These are phyloP conservation scores for Elaphurus davidianus DNA, from an alignment of 2,113 vertebrate species.

Conservation along the genomic window DNA sequence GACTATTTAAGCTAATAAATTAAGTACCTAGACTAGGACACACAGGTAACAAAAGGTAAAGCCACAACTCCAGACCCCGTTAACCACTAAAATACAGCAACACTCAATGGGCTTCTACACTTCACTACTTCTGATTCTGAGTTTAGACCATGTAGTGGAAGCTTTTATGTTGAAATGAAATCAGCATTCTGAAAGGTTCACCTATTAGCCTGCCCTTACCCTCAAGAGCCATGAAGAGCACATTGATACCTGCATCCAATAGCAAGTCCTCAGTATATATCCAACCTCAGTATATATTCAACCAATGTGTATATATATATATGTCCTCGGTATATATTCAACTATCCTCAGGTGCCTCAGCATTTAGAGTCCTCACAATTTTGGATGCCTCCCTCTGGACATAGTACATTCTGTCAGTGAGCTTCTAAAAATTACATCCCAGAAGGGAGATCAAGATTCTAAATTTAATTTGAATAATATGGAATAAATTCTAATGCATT, in stretches of 20 bases:
- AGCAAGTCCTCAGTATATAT: not conserved
- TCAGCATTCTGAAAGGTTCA: not conserved
- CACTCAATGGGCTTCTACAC: not conserved
- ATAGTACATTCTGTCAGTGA: not conserved
- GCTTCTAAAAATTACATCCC: not conserved
- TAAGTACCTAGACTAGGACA: not conserved
- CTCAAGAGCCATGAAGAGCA: not conserved
- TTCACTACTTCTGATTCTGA: not conserved
- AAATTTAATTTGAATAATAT: not conserved
- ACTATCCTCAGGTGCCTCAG: not conserved
- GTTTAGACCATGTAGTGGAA: not conserved
- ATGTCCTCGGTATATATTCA: not conserved
- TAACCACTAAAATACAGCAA: not conserved
- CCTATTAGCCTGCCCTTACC: not conserved
- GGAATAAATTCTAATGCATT: not conserved
- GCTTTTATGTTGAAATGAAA: conserved; percentile 18
- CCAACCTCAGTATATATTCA: not conserved
- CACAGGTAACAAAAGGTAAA: not conserved
- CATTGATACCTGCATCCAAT: not conserved
- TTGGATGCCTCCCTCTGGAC: not conserved
- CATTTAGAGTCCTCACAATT: not conserved
- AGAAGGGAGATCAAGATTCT: not conserved
- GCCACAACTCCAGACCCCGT: not conserved
- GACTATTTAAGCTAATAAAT: not conserved
- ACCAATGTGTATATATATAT: not conserved